Percentiles rank a stretch among this genome's conserved stretches.
phyloP scores from a whole-genome alignment of 1,140 invertebrate genomes.

The Drosophila pseudoananassae region DNA sequence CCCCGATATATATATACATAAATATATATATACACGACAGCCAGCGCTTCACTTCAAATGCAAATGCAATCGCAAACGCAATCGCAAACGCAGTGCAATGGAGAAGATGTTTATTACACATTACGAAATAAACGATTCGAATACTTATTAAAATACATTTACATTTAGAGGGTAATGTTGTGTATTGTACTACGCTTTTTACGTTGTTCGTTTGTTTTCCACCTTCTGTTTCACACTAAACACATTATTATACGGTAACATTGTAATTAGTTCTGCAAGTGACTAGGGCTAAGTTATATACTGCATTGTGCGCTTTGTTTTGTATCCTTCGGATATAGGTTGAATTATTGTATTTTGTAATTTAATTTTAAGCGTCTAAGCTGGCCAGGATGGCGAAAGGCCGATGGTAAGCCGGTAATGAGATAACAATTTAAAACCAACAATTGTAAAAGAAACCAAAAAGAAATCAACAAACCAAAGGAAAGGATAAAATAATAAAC shows the following conservation, averaged over 20 bases:
- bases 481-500: constrained; percentile 6
- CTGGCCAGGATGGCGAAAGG: constrained; percentile 27
- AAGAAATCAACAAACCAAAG: constrained; percentile 19
- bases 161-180: constrained; percentile 69
- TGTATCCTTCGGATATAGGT: constrained; percentile 60
- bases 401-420: not conserved
- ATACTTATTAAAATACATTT: constrained; percentile 43
- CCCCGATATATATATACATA: constrained; percentile 26
- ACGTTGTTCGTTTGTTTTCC: constrained; percentile 54
- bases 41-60: constrained; percentile 63
- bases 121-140: constrained; percentile 55
- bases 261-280: constrained; percentile 58
- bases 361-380: constrained; percentile 59
- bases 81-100: constrained; percentile 18
- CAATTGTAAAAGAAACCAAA: constrained; percentile 38
- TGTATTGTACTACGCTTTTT: constrained; percentile 56
- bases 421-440: constrained; percentile 38
- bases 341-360: constrained; percentile 63
- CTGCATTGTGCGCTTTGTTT: constrained; percentile 69
- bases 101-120: constrained; percentile 57
- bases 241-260: constrained; percentile 21
- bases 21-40: constrained; percentile 33
- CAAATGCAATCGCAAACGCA: constrained; percentile 24
- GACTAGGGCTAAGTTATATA: constrained; percentile 55
- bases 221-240: constrained; percentile 30